Base-by-base conservation (phyloP, 92 coral and sea anemone genomes). In the Epizoanthus scotinus region DNA sequence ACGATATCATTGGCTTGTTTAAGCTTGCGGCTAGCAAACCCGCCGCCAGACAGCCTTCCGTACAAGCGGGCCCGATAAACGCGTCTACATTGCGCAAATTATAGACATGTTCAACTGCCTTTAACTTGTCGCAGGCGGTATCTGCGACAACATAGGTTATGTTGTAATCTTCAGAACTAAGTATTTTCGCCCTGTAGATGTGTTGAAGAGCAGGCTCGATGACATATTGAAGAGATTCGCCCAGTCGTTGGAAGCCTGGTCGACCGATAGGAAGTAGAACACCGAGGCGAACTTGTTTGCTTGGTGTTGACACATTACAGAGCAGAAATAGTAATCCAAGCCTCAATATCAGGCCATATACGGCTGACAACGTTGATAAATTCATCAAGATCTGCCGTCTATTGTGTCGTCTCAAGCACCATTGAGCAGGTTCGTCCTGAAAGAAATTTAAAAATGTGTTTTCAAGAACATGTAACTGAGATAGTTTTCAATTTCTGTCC, bases 41-140 rank as follows among this genome's bases (percentile, higher is more conserved):
- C 26, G 94, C 84, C 14, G 97, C 82, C 59, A 92, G 26, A 54
- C 97, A 92, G 36, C 85, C 79, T 5, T 81, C 83, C 2, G 94
- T 84, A 71, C 97, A 92, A 10, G 97, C 97, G 19, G 97, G 94
- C 31, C 97, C 97, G 47, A 92, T 90, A 78, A 90, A 92, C 24
- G 73, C 94, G 73, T 90, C 90, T 10, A 63, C 83, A 42, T 68
- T 47, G 19, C 78, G 83, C 28, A 78, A 29, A 26, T 87, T 78
- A 54, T 82, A 71, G 10, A 88, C 89, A 26, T 77, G 69, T 1
- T 79, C 73, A 2, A 92, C 82, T 66, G 97, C 93, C 55, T 1
- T 79, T 29, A 82, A 70, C 28, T 86, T 66, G 70, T 84, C 80
- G 77, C 97, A 92, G 21, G 79, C 87, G 21, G 87, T 87, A 70